Evolutionary conservation across 2,888 invertebrate species (phyloP).

Genomic region (Stenichneumon culpator): DNA sequence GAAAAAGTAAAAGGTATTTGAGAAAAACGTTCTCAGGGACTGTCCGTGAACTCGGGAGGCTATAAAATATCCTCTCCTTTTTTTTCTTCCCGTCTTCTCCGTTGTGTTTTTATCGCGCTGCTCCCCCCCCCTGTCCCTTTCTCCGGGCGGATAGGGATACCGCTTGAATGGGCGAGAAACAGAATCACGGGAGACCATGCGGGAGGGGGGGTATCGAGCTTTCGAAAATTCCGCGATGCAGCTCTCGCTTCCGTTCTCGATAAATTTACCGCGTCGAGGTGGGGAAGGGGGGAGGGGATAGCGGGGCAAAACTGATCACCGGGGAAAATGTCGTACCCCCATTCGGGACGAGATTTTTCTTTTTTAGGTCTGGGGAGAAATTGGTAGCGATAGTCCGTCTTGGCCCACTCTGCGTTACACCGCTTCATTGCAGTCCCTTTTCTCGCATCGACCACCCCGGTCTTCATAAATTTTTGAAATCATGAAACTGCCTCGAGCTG

Average conservation of each 20-base stretch:
- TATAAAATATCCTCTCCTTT: constrained; percentile 42
- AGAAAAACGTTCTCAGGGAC: constrained; percentile 26
- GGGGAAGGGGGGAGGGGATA: no score
- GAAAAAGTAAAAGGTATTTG: constrained; percentile 18
- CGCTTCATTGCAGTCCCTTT: neutral
- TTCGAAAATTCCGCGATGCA: constrained; percentile 48
- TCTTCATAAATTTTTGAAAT: constrained; percentile 60
- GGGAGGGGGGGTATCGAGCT: constrained; percentile 46
- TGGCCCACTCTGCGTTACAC: no score
- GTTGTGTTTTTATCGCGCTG: constrained; percentile 3
- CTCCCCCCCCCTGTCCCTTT: neutral
- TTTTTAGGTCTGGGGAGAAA: no score
- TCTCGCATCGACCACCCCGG: neutral
- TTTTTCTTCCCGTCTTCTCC: constrained; percentile 4
- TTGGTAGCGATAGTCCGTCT: no score
- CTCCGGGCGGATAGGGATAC: constrained; percentile 8
- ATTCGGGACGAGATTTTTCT: no score
- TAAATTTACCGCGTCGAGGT: constrained; percentile 43
- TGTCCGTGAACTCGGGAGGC: constrained; percentile 33
- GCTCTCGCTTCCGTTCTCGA: constrained; percentile 52
- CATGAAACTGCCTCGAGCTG: constrained; percentile 19
- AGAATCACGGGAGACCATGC: neutral
- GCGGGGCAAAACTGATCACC: no score
- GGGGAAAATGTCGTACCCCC: no score
- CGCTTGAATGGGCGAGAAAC: constrained; percentile 14